A percentile compares a stretch with the other conserved stretches of the same genome.
Conservation (phyloP, 2,888 invertebrate genomes). For the Drosophila stalkeri region DNA sequence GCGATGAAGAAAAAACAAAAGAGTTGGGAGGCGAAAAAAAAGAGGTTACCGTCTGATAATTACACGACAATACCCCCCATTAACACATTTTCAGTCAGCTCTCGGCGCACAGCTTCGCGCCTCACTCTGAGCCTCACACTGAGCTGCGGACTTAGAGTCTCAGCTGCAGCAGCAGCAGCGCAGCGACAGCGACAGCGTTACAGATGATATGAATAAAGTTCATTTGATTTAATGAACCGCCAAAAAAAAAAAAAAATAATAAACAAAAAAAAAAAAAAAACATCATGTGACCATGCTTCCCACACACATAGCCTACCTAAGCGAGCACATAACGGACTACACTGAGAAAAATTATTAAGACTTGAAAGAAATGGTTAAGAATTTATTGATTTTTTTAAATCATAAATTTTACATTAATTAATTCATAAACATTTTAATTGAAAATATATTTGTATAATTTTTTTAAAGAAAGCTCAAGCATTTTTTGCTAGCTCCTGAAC, state of each 20-base stretch:
- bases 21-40: conserved; percentile 30
- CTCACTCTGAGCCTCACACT: not conserved
- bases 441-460: too few relatives aligned
- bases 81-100: conserved; percentile 77
- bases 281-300: conserved; percentile 45
- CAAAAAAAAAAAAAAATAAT: conserved; percentile 49
- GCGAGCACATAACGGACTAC: conserved; percentile 6
- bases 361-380: not conserved
- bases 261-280: conserved; percentile 2
- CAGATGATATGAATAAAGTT: conserved; percentile 61
- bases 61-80: conserved; percentile 81
- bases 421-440: too few relatives aligned
- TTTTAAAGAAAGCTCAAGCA: not conserved
- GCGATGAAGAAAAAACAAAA: conserved; percentile 23
- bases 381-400: not conserved
- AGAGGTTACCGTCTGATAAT: conserved; percentile 72
- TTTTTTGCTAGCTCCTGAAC: not conserved
- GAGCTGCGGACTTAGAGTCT: conserved; percentile 1
- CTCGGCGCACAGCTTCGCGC: conserved; percentile 63
- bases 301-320: conserved; percentile 35
- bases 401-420: not conserved
- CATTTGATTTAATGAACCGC: conserved; percentile 76
- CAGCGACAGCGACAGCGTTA: conserved; percentile 4
- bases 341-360: not conserved
- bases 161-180: not conserved